Percentiles rank a stretch among this genome's conserved stretches.
phyloP scores from a whole-genome alignment of 2,113 vertebrate species.

The Anhinga anhinga region DNA sequence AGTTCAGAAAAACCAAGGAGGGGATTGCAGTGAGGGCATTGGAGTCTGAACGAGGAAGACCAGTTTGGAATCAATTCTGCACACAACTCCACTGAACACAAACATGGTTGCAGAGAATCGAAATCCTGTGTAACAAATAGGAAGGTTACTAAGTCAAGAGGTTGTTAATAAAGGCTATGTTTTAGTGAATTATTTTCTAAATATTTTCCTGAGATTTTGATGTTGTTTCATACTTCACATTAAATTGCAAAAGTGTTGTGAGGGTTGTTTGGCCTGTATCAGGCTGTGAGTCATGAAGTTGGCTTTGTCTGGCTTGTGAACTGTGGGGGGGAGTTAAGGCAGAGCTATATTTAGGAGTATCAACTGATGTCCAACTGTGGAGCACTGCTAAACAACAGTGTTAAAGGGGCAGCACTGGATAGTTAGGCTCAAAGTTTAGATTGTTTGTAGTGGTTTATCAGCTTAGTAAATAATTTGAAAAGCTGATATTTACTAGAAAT shows the following conservation, averaged over 20 bases:
- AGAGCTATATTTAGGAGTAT: slow-evolving; percentile 60
- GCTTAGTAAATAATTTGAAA: neutral
- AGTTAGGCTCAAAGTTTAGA: neutral
- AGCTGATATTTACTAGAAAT: neutral
- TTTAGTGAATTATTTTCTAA: neutral
- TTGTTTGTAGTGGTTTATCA: neutral
- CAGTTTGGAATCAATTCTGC: neutral
- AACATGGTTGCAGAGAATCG: neutral
- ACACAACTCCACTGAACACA: neutral
- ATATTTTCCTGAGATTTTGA: neutral
- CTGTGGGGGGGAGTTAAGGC: slow-evolving; percentile 43
- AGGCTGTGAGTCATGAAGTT: slow-evolving; percentile 54
- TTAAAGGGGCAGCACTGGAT: slow-evolving; percentile 16
- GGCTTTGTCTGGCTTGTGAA: slow-evolving; percentile 47
- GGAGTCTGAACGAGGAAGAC: neutral
- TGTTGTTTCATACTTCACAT: neutral
- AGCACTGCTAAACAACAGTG: neutral
- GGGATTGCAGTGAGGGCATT: neutral
- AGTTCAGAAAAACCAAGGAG: neutral
- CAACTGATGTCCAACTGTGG: slow-evolving; percentile 42
- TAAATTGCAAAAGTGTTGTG: slow-evolving; percentile 11
- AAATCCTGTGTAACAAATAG: neutral
- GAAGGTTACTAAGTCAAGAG: neutral
- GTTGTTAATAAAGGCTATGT: neutral
- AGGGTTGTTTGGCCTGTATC: slow-evolving; percentile 30